Evolutionary conservation across 1,140 invertebrate species (phyloP).

Genomic region (Archegozetes longisetosus): DNA sequence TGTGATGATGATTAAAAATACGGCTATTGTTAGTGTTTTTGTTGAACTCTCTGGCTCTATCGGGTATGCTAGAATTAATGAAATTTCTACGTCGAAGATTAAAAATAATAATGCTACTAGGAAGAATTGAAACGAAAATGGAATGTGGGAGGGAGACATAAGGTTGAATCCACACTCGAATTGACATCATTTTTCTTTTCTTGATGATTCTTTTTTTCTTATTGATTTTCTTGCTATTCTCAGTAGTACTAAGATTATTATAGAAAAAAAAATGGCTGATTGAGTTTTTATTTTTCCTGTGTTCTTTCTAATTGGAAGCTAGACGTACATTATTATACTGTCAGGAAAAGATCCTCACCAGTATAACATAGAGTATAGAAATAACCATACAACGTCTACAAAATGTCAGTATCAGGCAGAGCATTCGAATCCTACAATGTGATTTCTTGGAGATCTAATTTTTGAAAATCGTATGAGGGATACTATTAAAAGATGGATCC

Average conservation of each 20-base stretch:
- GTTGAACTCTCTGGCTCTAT: too few species aligned
- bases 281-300: background rate
- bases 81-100: background rate
- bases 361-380: constrained; percentile 46
- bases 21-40: too few species aligned
- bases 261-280: background rate
- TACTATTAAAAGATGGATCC: constrained; percentile 42
- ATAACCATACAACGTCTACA: constrained; percentile 53
- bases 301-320: background rate
- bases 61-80: background rate
- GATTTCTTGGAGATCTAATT: constrained; percentile 39
- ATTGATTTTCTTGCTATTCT: background rate
- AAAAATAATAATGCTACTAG: background rate
- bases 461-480: constrained; percentile 35
- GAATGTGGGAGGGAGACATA: background rate
- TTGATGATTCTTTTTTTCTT: background rate
- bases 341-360: constrained; percentile 35
- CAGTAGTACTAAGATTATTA: background rate
- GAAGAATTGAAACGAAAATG: background rate
- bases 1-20: too few species aligned
- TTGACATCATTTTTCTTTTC: background rate
- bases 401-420: constrained; percentile 56
- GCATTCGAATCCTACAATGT: constrained; percentile 51
- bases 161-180: background rate
- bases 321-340: constrained; percentile 1